These are phyloP conservation scores for Zeus faber DNA, from an alignment of 2,113 vertebrate genomes.

Conservation along the genomic window DNA sequence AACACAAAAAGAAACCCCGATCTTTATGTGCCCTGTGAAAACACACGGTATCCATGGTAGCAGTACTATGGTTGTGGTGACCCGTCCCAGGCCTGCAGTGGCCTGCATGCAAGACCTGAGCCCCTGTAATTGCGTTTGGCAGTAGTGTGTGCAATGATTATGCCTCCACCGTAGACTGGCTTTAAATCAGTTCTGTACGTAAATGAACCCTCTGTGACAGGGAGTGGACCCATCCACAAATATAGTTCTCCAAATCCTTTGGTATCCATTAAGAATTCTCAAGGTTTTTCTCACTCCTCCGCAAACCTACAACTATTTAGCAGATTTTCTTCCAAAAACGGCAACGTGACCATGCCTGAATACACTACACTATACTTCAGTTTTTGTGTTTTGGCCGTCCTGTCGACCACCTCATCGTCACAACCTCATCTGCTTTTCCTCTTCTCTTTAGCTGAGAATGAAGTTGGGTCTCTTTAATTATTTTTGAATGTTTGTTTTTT, in stretches of 20 bases:
- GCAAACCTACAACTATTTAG: constrained; percentile 2
- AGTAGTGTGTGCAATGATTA: constrained; percentile 11
- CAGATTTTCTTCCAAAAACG: constrained; percentile 16
- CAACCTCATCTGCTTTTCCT: neutral
- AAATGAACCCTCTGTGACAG: constrained; percentile 9
- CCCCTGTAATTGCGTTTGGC: constrained; percentile 38
- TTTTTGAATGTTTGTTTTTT: no score
- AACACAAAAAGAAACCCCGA: no score
- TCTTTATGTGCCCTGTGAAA: constrained; percentile 12
- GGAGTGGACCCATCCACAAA: constrained; percentile 15
- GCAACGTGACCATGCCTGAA: constrained; percentile 7
- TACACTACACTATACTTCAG: neutral
- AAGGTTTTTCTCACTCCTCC: neutral
- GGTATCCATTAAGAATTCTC: constrained; percentile 21
- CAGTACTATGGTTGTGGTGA: constrained; percentile 15
- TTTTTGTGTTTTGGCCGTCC: no score
- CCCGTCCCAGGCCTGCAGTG: constrained; percentile 9
- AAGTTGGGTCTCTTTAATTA: constrained; percentile 2
- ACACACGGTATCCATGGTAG: constrained; percentile 5
- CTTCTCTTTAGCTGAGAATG: neutral
- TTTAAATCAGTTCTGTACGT: constrained; percentile 20
- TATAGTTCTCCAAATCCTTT: constrained; percentile 15
- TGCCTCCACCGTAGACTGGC: constrained; percentile 16
- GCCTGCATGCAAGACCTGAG: constrained; percentile 2
- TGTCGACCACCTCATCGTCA: no score